Evolutionary conservation across 2,888 invertebrate species (phyloP).

Genomic region (Linnaemya tessellans): DNA sequence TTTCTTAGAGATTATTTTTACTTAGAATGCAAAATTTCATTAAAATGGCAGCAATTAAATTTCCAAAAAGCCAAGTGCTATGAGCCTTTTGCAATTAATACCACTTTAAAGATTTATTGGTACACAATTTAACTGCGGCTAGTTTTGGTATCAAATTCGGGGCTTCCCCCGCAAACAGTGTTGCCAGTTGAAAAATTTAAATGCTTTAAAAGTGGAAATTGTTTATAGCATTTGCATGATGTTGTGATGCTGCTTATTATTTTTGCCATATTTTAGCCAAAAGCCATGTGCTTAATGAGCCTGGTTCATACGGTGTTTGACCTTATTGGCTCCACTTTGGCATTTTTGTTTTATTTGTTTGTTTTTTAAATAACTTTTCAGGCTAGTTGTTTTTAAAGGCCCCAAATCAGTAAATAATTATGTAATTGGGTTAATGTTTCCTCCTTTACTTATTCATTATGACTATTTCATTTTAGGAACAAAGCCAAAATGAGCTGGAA

Average conservation of each 20-base stretch:
- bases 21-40: background rate
- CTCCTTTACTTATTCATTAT: slow-evolving; percentile 40
- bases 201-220: too few species aligned
- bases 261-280: background rate
- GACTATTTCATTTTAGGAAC: slow-evolving; percentile 58
- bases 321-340: slow-evolving; percentile 56
- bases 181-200: too few species aligned
- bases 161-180: too few species aligned
- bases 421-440: slow-evolving; percentile 66
- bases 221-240: too few species aligned
- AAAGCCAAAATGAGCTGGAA: slow-evolving; percentile 53
- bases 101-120: too few species aligned
- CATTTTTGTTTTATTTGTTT: slow-evolving; percentile 12
- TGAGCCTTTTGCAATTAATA: background rate
- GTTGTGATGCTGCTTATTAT: too few species aligned
- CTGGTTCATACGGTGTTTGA: slow-evolving; percentile 26
- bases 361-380: slow-evolving; percentile 23
- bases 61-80: background rate
- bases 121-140: too few species aligned
- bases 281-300: slow-evolving; percentile 42
- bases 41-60: slow-evolving; percentile 8
- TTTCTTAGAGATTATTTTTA: background rate
- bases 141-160: too few species aligned
- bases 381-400: slow-evolving; percentile 32
- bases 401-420: slow-evolving; percentile 31